phyloP scores from a whole-genome alignment of 2,888 invertebrate genomes.

The Clanis bilineata region DNA sequence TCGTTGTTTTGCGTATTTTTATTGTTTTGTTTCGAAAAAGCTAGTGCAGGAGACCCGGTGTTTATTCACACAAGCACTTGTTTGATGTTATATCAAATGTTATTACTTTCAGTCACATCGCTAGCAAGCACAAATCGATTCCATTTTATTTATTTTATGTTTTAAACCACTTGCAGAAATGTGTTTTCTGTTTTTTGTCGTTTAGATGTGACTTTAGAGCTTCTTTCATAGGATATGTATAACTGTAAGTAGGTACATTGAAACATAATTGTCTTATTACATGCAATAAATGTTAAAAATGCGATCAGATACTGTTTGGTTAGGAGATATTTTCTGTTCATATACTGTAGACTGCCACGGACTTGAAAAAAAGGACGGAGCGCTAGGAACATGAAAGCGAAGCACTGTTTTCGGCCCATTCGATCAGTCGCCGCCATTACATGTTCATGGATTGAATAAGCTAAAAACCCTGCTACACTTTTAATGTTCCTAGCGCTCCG shows the following conservation, averaged over 20 bases:
- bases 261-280: background rate
- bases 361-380: too few species aligned
- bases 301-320: constrained; percentile 7
- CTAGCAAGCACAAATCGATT: constrained; percentile 34
- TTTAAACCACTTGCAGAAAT: constrained; percentile 31
- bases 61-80: background rate
- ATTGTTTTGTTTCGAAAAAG: too few species aligned
- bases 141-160: constrained; percentile 48
- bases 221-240: constrained; percentile 31
- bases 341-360: background rate
- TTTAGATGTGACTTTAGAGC: constrained; percentile 28
- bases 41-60: too few species aligned
- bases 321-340: background rate
- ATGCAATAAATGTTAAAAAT: background rate
- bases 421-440: too few species aligned
- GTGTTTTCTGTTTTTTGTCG: constrained; percentile 37
- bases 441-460: too few species aligned
- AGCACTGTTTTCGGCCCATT: too few species aligned
- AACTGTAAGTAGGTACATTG: constrained; percentile 22
- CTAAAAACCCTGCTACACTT: too few species aligned
- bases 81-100: background rate
- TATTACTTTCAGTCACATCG: constrained; percentile 22
- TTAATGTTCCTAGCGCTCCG: too few species aligned
- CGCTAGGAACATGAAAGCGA: too few species aligned
- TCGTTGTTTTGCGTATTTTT: too few species aligned